phyloP scores from a whole-genome alignment of 2,797 vertebrate genomes.

The Echiichthys vipera region DNA sequence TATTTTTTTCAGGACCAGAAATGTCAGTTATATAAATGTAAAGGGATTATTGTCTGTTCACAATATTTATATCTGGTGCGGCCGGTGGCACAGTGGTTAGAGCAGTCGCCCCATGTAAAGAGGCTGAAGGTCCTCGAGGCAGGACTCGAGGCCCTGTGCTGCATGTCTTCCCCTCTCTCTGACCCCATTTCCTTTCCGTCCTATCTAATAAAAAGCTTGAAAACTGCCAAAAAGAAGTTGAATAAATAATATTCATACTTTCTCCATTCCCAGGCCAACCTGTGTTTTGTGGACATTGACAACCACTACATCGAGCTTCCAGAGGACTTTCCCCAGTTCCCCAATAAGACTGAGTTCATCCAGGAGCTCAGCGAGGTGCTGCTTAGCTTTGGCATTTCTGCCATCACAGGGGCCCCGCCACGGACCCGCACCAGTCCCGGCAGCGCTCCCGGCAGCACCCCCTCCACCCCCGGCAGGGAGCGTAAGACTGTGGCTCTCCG shows the following conservation, averaged over 20 bases:
- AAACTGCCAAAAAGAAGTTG: no score
- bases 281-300: conserved; percentile 96
- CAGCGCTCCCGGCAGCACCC: conserved; percentile 76
- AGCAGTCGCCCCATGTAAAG: no score
- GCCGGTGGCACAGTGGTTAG: no score
- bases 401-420: conserved; percentile 79
- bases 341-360: conserved; percentile 91
- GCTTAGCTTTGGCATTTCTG: conserved; percentile 85
- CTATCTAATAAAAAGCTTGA: no score
- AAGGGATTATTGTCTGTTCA: neutral
- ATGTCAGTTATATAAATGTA: neutral
- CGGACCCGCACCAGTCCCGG: conserved; percentile 80
- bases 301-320: conserved; percentile 93
- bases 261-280: conserved; percentile 86
- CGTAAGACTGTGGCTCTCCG: conserved; percentile 83
- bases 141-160: no score
- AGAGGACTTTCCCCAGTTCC: conserved; percentile 95
- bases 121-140: no score
- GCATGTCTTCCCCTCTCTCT: no score
- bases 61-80: no score
- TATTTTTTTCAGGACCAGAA: neutral
- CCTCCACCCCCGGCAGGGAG: conserved; percentile 78
- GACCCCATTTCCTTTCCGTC: no score
- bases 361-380: conserved; percentile 93
- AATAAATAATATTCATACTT: neutral